Percentiles rank a stretch among this genome's conserved stretches.
phyloP scores from a whole-genome alignment of 2,888 invertebrate genomes.

The Drosophila formosana region DNA sequence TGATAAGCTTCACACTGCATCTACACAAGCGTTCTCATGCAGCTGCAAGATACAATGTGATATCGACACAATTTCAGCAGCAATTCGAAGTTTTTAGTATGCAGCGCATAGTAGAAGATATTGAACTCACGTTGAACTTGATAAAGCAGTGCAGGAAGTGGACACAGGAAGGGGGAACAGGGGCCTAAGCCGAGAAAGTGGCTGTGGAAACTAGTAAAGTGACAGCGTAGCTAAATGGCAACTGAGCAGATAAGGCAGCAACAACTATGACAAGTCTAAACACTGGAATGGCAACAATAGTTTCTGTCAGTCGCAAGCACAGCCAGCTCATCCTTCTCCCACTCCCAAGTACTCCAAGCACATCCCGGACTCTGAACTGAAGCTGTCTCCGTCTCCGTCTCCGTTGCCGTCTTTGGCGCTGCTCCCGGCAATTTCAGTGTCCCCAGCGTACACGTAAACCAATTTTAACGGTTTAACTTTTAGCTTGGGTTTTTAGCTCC shows the following conservation, averaged over 20 bases:
- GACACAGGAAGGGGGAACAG: not conserved
- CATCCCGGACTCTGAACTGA: not conserved
- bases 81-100: conserved; percentile 15
- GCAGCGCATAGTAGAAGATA: conserved; percentile 5
- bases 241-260: conserved; percentile 56
- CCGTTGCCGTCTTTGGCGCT: not conserved
- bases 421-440: conserved; percentile 33
- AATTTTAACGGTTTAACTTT: conserved; percentile 80
- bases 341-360: not conserved
- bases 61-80: not conserved
- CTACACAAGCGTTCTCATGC: not conserved
- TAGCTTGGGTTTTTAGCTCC: conserved; percentile 54
- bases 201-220: conserved; percentile 54
- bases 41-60: not conserved
- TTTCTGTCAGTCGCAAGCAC: conserved; percentile 40
- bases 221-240: conserved; percentile 49
- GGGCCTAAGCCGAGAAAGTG: conserved; percentile 29
- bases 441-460: conserved; percentile 66
- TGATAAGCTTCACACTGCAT: not conserved
- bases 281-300: conserved; percentile 35
- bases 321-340: conserved; percentile 7
- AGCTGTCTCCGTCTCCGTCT: not conserved
- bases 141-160: conserved; percentile 2
- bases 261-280: conserved; percentile 21
- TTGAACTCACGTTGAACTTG: conserved; percentile 18